These are phyloP conservation scores for Drosophila nr. perissopoda DNA, from an alignment of 2,888 invertebrate genomes.

Conservation along the genomic window DNA sequence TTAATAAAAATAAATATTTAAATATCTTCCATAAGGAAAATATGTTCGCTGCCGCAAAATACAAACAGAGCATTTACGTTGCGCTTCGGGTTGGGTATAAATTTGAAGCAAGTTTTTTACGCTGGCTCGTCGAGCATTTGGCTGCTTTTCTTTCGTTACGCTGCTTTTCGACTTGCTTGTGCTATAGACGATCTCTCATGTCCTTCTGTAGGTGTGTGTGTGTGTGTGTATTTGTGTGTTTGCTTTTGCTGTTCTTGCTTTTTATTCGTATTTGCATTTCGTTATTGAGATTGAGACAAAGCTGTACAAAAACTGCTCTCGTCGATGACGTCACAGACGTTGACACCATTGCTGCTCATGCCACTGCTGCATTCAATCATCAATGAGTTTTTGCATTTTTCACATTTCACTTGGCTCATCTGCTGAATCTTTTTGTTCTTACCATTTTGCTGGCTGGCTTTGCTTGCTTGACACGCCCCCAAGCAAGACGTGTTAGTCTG, in stretches of 20 bases:
- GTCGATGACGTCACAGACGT: constrained; percentile 11
- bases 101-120: constrained; percentile 21
- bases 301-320: constrained; percentile 49
- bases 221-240: constrained; percentile 57
- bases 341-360: constrained; percentile 16
- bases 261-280: constrained; percentile 74
- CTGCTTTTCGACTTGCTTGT: constrained; percentile 25
- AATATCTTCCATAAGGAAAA: too few relatives aligned
- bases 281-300: constrained; percentile 79
- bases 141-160: constrained; percentile 54
- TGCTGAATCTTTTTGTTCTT: constrained; percentile 46
- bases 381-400: constrained; percentile 75
- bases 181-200: constrained; percentile 37
- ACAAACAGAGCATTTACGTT: constrained; percentile 9
- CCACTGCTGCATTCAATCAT: constrained; percentile 69
- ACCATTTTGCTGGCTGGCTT: constrained; percentile 55
- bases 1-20: too few relatives aligned
- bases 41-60: not conserved
- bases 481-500: constrained; percentile 25
- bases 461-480: constrained; percentile 49
- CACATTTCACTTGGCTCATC: constrained; percentile 69
- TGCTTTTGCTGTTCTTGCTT: constrained; percentile 61
- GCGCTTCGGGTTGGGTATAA: not conserved
- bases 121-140: constrained; percentile 59
- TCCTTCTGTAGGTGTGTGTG: constrained; percentile 20